Evolutionary conservation across 2,888 invertebrate species (phyloP).

Genomic region (Lasioglossum oenotherae): DNA sequence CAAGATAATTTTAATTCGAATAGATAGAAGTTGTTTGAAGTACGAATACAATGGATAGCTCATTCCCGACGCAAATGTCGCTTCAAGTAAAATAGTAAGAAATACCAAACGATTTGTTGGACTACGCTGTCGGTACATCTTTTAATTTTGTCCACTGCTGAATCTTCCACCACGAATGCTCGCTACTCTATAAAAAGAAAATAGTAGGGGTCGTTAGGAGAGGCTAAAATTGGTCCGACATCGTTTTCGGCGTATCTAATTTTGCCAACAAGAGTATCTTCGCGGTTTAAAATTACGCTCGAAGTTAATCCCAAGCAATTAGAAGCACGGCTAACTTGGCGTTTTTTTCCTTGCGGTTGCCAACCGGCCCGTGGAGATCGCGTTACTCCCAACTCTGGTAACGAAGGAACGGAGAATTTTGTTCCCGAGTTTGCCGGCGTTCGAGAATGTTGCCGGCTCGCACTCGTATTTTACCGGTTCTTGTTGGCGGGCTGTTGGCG

Average conservation of each 20-base stretch:
- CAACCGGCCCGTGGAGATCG: neutral
- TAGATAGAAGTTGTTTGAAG: no score
- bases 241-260: neutral
- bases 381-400: neutral
- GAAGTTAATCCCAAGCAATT: neutral
- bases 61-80: no score
- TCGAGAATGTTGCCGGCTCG: slow-evolving; percentile 9
- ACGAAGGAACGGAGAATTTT: neutral
- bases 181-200: neutral
- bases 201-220: neutral
- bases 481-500: neutral
- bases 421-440: neutral
- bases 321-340: neutral
- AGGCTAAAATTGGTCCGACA: neutral
- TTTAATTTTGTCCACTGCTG: neutral
- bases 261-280: neutral
- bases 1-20: neutral
- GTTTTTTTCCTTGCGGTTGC: neutral
- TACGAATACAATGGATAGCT: no score
- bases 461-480: slow-evolving; percentile 7
- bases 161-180: neutral
- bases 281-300: neutral
- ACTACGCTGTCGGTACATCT: neutral
- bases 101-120: neutral
- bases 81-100: neutral